Conservation (phyloP, 2,888 invertebrate genomes). For the Chloromyia formosa region DNA sequence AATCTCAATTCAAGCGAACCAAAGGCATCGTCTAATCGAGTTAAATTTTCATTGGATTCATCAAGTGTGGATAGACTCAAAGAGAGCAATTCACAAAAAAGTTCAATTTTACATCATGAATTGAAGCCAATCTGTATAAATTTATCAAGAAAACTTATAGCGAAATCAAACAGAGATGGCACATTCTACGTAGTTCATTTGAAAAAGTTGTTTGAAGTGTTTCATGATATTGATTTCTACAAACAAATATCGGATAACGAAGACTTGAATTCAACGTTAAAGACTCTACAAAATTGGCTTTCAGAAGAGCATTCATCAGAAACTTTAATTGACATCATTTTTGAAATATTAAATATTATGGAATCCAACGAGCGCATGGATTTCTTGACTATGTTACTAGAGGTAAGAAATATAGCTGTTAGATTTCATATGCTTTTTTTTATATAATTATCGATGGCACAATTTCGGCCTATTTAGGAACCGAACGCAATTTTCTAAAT, state of each 20-base stretch:
- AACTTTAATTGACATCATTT: slow-evolving; percentile 70
- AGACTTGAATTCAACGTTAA: slow-evolving; percentile 56
- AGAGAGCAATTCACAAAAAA: background rate
- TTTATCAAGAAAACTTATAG: slow-evolving; percentile 65
- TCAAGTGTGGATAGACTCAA: slow-evolving; percentile 25
- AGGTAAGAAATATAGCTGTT: slow-evolving; percentile 65
- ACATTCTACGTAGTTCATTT: slow-evolving; percentile 67
- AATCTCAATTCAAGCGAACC: slow-evolving; percentile 58
- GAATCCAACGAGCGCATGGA: slow-evolving; percentile 66
- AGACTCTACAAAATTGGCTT: slow-evolving; percentile 65
- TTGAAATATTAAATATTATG: slow-evolving; percentile 69
- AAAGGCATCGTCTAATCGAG: slow-evolving; percentile 66
- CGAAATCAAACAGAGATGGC: slow-evolving; percentile 65
- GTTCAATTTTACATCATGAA: background rate
- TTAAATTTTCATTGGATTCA: slow-evolving; percentile 65
- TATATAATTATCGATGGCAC: slow-evolving; percentile 15
- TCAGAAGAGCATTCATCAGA: slow-evolving; percentile 65
- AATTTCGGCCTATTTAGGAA: background rate
- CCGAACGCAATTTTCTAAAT: no score
- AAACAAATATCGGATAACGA: slow-evolving; percentile 60
- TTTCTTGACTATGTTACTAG: slow-evolving; percentile 67
- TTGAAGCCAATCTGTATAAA: slow-evolving; percentile 54
- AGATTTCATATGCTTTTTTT: background rate
- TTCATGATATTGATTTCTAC: slow-evolving; percentile 68
- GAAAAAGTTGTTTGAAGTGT: slow-evolving; percentile 67